phyloP scores from a whole-genome alignment of 2,888 invertebrate genomes.

The Phalera bucephala region DNA sequence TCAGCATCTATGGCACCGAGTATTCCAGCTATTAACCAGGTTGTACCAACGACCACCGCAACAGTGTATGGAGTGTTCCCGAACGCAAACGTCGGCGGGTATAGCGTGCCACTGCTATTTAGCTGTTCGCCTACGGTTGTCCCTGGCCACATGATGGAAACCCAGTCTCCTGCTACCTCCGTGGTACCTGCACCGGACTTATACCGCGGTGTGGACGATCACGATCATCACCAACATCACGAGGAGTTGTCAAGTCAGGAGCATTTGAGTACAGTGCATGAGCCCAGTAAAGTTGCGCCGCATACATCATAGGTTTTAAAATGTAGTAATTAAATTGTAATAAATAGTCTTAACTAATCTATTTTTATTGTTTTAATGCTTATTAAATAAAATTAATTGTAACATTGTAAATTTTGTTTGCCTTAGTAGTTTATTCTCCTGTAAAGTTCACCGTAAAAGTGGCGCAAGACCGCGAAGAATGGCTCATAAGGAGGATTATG shows the following conservation, averaged over 20 bases:
- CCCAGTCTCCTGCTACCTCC: constrained; percentile 31
- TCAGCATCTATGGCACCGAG: constrained; percentile 11
- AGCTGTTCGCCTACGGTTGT: constrained; percentile 68
- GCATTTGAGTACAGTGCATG: constrained; percentile 29
- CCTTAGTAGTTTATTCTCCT: too few species aligned
- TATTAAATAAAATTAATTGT: constrained; percentile 1
- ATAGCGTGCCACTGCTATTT: constrained; percentile 62
- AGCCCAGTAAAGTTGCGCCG: constrained; percentile 27
- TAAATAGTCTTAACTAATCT: constrained; percentile 1
- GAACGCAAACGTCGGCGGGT: constrained; percentile 55
- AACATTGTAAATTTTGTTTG: background rate
- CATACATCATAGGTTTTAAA: too few species aligned
- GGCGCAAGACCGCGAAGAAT: too few species aligned
- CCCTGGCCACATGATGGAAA: constrained; percentile 49
- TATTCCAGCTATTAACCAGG: constrained; percentile 12
- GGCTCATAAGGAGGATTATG: too few species aligned
- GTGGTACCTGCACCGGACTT: constrained; percentile 16
- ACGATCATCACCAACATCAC: constrained; percentile 33
- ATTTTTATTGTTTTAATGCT: constrained; percentile 10
- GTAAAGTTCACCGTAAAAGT: too few species aligned
- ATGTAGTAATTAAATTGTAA: constrained; percentile 14
- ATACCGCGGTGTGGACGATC: constrained; percentile 50
- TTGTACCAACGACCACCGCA: constrained; percentile 29
- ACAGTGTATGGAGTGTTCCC: constrained; percentile 63
- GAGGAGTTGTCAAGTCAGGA: constrained; percentile 31